Percentiles rank a stretch among this genome's conserved stretches.
phyloP scores from a whole-genome alignment of 2,113 vertebrate species.

The Cyanoderma ruficeps region DNA sequence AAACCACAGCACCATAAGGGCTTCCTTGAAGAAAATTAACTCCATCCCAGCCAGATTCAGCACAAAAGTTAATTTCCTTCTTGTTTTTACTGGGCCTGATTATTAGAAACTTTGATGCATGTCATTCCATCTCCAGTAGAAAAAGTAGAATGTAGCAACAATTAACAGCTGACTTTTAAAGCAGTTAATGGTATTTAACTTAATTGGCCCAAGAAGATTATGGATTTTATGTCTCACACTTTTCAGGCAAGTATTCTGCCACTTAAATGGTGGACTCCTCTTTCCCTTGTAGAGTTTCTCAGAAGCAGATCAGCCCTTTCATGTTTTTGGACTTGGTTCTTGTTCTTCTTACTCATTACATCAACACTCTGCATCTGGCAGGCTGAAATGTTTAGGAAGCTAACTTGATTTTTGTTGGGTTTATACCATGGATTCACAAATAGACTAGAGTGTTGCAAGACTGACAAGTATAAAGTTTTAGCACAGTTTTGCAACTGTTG shows the following conservation, averaged over 20 bases:
- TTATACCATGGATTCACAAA: not conserved
- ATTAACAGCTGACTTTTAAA: not conserved
- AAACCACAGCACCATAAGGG: not conserved
- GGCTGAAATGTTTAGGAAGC: not conserved
- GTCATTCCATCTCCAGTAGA: not conserved
- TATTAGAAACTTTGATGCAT: not conserved
- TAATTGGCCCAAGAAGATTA: not conserved
- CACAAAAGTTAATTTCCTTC: not conserved
- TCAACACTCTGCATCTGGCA: not conserved
- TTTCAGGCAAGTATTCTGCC: not conserved
- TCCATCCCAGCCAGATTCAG: not conserved
- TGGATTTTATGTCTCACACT: not conserved
- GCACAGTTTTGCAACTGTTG: not conserved
- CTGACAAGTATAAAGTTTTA: not conserved
- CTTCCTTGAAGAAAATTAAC: not conserved
- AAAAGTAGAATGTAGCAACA: not conserved
- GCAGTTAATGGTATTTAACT: not conserved
- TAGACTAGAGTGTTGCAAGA: not conserved
- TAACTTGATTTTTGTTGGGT: not conserved
- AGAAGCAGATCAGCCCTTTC: not conserved
- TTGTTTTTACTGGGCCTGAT: not conserved
- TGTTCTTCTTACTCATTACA: not conserved
- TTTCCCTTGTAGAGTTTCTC: not conserved
- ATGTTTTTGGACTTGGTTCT: not conserved
- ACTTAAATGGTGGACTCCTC: not conserved